Evolutionary conservation across 2,888 invertebrate genomes (phyloP), one percentile per base, ranked within the genome.

Genomic region (Noctua janthe): DNA sequence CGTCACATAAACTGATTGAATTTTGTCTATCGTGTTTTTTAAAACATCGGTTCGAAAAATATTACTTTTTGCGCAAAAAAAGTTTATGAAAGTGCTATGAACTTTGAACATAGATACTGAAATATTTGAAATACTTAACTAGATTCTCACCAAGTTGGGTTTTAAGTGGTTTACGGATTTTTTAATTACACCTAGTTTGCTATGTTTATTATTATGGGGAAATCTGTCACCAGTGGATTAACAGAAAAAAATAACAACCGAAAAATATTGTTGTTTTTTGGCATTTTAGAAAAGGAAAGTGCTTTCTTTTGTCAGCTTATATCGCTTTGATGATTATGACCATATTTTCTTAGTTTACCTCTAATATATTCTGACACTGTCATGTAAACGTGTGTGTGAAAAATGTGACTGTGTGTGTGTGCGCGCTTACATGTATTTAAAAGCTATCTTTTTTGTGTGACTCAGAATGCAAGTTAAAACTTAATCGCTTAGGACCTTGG

Each of bases 1-100:
- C 54, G 69, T 64, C 39, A 49, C 64, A 43, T 17, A 43, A 54
- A 69, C 17, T 77, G 17, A 78, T 77, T 69, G 39, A 69, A 82
- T 72, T 77, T 54, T 43, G 54, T 56, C 8, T 56, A n/a, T 23
- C 15, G 29, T 29, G 5, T 56, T 35, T 39, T 39, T 15, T 7
- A 49, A 51, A 67, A 81, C 59, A 11, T 10, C 43, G n/a, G 10
- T 39, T 69, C 1, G 15, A 29, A 54, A 54, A 82, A 62, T 54
- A 39, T 77, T 17, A 29, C 17, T 47, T 77, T 80, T 49, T 43
- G 17, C 59, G 23, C 5, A 29, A 64, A 62, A 70, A 29, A 17
- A 64, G 56, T 71, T 49, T 76, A 56, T 56, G 39, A 49, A 78
- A 54, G 17, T 49, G 43, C 54, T 54, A 5, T 10, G 15, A 47